Percentiles rank a stretch among this genome's conserved stretches.
These are phyloP conservation scores for Sphenodon punctatus DNA, from an alignment of 2,797 vertebrate species.

Conservation along the genomic window DNA sequence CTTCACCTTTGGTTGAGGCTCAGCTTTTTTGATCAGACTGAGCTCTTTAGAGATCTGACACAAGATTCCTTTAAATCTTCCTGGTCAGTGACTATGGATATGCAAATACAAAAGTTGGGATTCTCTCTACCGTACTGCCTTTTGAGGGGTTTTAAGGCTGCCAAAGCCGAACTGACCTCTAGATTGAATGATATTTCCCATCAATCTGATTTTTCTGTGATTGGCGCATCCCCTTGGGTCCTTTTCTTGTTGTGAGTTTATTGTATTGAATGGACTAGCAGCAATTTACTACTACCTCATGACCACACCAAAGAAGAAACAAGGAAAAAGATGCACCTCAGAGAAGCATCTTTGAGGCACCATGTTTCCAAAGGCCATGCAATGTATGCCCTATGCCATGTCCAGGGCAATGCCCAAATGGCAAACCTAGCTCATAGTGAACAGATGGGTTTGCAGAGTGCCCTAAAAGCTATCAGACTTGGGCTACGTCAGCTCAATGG, in stretches of 20 bases:
- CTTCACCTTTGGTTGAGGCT: constrained; percentile 11
- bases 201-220: constrained; percentile 13
- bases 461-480: not conserved
- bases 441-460: not conserved
- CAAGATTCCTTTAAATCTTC: too few relatives aligned
- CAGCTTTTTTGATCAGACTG: too few relatives aligned
- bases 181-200: too few relatives aligned
- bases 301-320: not conserved
- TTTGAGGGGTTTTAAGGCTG: too few relatives aligned
- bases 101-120: too few relatives aligned
- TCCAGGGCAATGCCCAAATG: not conserved
- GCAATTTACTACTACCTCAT: not conserved
- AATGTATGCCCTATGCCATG: too few relatives aligned
- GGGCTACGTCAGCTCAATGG: not conserved
- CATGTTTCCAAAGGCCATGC: not conserved
- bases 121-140: too few relatives aligned
- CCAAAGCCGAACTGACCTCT: too few relatives aligned
- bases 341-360: not conserved
- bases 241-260: not conserved
- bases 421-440: not conserved
- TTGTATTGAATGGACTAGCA: constrained; percentile 14
- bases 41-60: too few relatives aligned
- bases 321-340: not conserved
- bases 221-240: not conserved
- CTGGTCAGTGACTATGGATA: too few relatives aligned